A percentile compares a stretch with the other conserved stretches of the same genome.
Evolutionary conservation across 1,140 invertebrate genomes (phyloP).

Genomic region (Drosophila willistoni): DNA sequence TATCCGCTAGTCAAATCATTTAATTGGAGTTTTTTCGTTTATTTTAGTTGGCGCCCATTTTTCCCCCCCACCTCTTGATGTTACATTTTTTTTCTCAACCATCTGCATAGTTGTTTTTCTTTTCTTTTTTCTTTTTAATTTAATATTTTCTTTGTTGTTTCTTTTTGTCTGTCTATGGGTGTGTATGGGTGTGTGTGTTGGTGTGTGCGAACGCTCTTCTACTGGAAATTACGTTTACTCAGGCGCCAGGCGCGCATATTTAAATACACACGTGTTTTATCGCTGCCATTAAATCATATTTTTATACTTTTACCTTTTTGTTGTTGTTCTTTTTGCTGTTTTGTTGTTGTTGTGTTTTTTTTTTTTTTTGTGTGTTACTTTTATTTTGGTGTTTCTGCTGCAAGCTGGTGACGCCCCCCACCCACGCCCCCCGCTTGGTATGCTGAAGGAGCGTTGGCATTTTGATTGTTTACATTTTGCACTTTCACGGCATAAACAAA

Average conservation of each 20-base stretch:
- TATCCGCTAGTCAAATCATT: neutral
- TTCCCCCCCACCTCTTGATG: conserved; percentile 1
- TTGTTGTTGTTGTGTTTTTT: too few species aligned
- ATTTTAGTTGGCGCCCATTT: conserved; percentile 53
- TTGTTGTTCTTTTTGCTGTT: conserved; percentile 13
- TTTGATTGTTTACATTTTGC: conserved; percentile 83
- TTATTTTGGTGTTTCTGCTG: conserved; percentile 35
- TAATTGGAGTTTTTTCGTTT: conserved; percentile 37
- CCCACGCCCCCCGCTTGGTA: conserved; percentile 18
- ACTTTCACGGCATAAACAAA: conserved; percentile 80
- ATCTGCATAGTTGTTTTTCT: conserved; percentile 49
- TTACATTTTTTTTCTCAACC: conserved; percentile 36
- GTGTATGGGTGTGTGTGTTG: conserved; percentile 49
- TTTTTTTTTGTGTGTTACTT: neutral
- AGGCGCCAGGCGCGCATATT: conserved; percentile 82
- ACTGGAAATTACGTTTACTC: conserved; percentile 82
- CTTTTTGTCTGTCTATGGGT: conserved; percentile 45
- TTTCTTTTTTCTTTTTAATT: conserved; percentile 72
- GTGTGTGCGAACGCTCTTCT: conserved; percentile 27
- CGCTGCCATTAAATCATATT: conserved; percentile 83
- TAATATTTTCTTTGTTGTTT: conserved; percentile 78
- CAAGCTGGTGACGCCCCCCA: conserved; percentile 25
- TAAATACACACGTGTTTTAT: conserved; percentile 83
- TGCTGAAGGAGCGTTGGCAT: conserved; percentile 49
- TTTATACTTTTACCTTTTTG: conserved; percentile 79